Base-by-base conservation (phyloP, 2,888 invertebrate genomes). In the Capitulum mitella region DNA sequence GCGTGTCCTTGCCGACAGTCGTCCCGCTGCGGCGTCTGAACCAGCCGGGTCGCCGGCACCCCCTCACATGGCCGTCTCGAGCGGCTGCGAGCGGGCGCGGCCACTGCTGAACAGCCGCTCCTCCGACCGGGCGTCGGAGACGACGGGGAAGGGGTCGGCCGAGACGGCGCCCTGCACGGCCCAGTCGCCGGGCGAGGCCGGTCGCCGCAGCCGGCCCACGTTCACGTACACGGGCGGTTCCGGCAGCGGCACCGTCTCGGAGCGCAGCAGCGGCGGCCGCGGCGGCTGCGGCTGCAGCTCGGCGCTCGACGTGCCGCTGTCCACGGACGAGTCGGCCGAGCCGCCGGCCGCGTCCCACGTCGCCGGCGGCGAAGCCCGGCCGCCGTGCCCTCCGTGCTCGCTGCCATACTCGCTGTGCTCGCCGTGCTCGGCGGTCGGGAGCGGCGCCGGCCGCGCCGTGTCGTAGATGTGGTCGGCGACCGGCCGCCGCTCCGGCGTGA, bases 11-110 rank as follows among this genome's bases (percentile, higher is more conserved):
- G n/a, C n/a, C n/a, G n/a, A n/a, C n/a, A n/a, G n/a, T n/a, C n/a
- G n/a, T n/a, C n/a, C n/a, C n/a, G n/a, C n/a, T n/a, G n/a, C n/a
- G n/a, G n/a, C n/a, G n/a, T n/a, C n/a, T 48, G 48, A 48, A 48
- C 14, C 12, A 10, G 19, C 22, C 5, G 22, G 19, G 22, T 6
- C 51, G 19, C 26, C 19, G 51, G 26, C 26, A 6, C 26, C 19
- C 6, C 58, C n/a, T 64, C 34, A 70, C 26, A 70, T 70, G 22
- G 70, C 70, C 40, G 70, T 70, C 70, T 70, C 70, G 26, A 70
- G 70, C 26, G 70, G 70, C 70, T 70, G 70, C 10, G 70, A 70
- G 26, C 70, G 37, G 10, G 70, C n/a, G 8, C 70, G 37, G 0
- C 70, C 70, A 22, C 10, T 8, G 10, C 22, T 22, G 40, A 70